phyloP scores from a whole-genome alignment of 1,140 invertebrate species.

The Bathynomus jamesi region DNA sequence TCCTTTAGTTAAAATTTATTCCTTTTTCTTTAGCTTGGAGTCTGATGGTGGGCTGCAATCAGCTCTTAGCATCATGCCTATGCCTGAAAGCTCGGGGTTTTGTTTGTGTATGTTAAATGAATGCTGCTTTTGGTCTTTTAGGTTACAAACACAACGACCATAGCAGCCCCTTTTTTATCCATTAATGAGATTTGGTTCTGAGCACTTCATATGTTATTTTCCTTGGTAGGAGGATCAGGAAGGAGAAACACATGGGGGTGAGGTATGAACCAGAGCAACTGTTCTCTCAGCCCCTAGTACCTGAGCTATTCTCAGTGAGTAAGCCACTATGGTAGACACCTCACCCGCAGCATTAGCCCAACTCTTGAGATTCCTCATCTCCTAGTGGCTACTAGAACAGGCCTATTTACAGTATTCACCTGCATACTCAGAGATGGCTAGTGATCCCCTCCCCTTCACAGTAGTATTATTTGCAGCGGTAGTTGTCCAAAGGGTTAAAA shows the following conservation, averaged over 20 bases:
- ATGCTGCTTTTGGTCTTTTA: too few relatives aligned
- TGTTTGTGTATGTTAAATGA: too few relatives aligned
- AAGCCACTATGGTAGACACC: conserved; percentile 35
- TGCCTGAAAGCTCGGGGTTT: too few relatives aligned
- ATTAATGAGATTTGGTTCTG: conserved; percentile 27
- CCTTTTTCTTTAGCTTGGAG: background rate
- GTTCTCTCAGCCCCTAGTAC: conserved; percentile 35
- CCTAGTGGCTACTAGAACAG: conserved; percentile 35
- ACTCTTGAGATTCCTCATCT: conserved; percentile 31
- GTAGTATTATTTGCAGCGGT: conserved; percentile 35
- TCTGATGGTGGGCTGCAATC: background rate
- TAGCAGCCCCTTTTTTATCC: background rate
- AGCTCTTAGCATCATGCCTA: background rate
- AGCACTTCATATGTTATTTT: conserved; percentile 37
- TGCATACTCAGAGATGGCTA: conserved; percentile 36
- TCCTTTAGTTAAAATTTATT: too few relatives aligned
- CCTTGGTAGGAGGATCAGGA: conserved; percentile 38
- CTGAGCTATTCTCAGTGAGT: conserved; percentile 35
- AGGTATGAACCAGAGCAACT: conserved; percentile 37
- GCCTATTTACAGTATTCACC: conserved; percentile 36
- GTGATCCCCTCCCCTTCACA: conserved; percentile 35
- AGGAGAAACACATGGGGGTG: conserved; percentile 37
- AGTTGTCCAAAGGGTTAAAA: conserved; percentile 36
- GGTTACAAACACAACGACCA: background rate
- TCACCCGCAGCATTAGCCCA: conserved; percentile 35